These are phyloP conservation scores for Aspiorhynchus laticeps DNA, from an alignment of 2,113 vertebrate species.

Conservation along the genomic window DNA sequence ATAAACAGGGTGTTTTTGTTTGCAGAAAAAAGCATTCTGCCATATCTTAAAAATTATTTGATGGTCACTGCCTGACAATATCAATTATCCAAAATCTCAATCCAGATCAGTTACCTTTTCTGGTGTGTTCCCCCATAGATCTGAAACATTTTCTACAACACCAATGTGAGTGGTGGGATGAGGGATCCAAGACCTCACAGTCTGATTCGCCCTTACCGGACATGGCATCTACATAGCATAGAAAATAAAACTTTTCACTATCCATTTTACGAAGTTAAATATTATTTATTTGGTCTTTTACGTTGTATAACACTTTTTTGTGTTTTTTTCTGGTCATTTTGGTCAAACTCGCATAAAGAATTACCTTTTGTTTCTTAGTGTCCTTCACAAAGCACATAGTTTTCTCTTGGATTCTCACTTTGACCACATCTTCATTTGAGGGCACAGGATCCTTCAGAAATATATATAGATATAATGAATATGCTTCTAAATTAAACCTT, in stretches of 20 bases:
- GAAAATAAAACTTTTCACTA: neutral
- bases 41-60: neutral
- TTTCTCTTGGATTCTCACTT: conserved; percentile 51
- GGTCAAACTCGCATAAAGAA: neutral
- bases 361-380: conserved; percentile 64
- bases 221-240: conserved; percentile 29
- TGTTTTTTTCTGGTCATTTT: neutral
- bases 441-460: conserved; percentile 59
- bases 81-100: neutral
- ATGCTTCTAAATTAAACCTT: neutral
- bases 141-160: conserved; percentile 59
- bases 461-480: neutral
- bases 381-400: conserved; percentile 31
- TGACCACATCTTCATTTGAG: conserved; percentile 35
- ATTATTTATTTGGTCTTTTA: neutral
- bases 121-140: conserved; percentile 52
- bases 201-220: conserved; percentile 45
- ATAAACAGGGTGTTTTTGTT: conserved; percentile 5
- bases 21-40: neutral
- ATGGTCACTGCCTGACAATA: neutral
- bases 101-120: conserved; percentile 53
- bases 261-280: neutral
- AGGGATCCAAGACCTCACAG: conserved; percentile 55
- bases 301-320: neutral
- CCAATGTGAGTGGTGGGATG: conserved; percentile 43